Evolutionary conservation across 2,888 invertebrate genomes (phyloP).

Genomic region (Platycheirus albimanus): DNA sequence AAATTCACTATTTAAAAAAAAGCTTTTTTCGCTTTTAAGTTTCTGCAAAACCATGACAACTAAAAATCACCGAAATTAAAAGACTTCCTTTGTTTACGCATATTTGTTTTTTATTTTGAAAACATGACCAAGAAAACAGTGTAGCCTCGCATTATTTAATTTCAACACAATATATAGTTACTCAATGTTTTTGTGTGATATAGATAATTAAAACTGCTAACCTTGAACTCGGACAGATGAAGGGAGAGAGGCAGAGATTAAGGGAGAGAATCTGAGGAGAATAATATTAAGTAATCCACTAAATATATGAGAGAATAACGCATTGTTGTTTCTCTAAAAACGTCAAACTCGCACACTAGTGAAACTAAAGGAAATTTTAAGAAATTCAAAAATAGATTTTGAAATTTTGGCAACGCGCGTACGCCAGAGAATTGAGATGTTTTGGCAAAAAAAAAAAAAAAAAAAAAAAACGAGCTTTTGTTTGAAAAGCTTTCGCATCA

Average conservation of each 20-base stretch:
- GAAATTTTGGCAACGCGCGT: slow-evolving; percentile 67
- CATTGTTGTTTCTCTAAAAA: slow-evolving; percentile 41
- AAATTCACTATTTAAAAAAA: too few relatives aligned
- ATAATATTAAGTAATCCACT: background rate
- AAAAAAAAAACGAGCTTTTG: slow-evolving; percentile 33
- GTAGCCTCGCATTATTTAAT: slow-evolving; percentile 27
- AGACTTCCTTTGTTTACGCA: slow-evolving; percentile 1
- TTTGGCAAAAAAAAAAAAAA: slow-evolving; percentile 8
- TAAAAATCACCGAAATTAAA: background rate
- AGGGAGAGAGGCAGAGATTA: background rate
- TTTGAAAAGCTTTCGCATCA: slow-evolving; percentile 62
- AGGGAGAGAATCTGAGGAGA: background rate
- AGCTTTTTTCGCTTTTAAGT: background rate
- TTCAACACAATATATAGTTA: slow-evolving; percentile 1
- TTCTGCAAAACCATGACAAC: background rate
- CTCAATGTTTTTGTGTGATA: slow-evolving; percentile 12
- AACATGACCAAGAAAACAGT: slow-evolving; percentile 40
- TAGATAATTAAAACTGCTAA: slow-evolving; percentile 10
- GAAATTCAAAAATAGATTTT: slow-evolving; percentile 63
- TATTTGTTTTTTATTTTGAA: slow-evolving; percentile 6
- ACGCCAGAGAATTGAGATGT: slow-evolving; percentile 47
- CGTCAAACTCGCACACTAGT: slow-evolving; percentile 16
- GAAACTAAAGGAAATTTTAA: slow-evolving; percentile 3
- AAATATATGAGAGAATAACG: background rate
- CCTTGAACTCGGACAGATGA: slow-evolving; percentile 31